These are phyloP conservation scores for Drosophila mercatorum DNA, from an alignment of 2,888 invertebrate genomes.

Conservation along the genomic window DNA sequence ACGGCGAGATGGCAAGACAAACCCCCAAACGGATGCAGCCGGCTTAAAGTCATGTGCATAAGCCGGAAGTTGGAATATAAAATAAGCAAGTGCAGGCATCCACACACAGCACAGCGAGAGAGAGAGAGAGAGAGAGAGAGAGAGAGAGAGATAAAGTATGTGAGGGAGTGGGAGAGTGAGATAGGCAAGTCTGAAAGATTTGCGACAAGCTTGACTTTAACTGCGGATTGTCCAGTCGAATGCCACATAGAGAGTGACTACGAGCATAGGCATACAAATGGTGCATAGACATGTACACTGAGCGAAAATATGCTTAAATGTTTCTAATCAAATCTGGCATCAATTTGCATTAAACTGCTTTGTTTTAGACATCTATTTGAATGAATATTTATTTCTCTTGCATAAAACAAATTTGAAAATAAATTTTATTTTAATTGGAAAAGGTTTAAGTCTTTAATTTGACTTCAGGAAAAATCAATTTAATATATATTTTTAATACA, in stretches of 20 bases:
- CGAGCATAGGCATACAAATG: constrained; percentile 21
- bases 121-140: background rate
- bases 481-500: background rate
- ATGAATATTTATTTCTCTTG: no score
- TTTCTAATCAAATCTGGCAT: no score
- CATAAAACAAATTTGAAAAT: no score
- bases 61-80: constrained; percentile 76
- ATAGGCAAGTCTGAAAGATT: constrained; percentile 53
- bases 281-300: background rate
- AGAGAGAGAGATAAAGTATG: background rate
- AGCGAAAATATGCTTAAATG: background rate
- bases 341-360: background rate
- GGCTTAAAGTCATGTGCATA: constrained; percentile 80
- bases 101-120: constrained; percentile 13
- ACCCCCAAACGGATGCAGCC: constrained; percentile 62
- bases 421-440: no score
- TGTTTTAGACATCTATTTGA: background rate
- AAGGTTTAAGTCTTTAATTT: background rate
- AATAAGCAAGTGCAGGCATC: constrained; percentile 66
- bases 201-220: constrained; percentile 56
- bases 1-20: constrained; percentile 9
- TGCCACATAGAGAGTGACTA: constrained; percentile 45
- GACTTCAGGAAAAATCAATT: background rate
- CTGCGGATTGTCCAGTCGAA: constrained; percentile 11
- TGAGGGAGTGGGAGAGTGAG: background rate